A percentile compares a stretch with the other conserved stretches of the same genome.
phyloP scores from a whole-genome alignment of 2,888 invertebrate genomes.

The Eristalis arbustorum region DNA sequence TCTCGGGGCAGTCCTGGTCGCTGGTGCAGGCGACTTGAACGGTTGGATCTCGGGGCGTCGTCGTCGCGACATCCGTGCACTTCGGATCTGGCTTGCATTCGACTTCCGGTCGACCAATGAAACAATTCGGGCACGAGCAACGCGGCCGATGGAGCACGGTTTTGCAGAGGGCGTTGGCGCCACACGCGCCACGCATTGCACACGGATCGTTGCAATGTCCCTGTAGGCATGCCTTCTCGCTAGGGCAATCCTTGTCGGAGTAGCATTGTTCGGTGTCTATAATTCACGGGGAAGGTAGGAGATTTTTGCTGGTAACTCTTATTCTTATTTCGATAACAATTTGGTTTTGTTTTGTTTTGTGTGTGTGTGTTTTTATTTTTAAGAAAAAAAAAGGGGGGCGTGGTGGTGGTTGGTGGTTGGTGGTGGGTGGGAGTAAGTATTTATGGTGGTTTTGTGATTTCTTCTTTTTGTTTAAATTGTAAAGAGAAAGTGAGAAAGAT shows the following conservation, averaged over 20 bases:
- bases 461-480: constrained; percentile 29
- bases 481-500: constrained; percentile 39
- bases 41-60: constrained; percentile 82
- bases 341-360: constrained; percentile 44
- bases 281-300: constrained; percentile 72
- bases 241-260: constrained; percentile 94
- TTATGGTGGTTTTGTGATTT: constrained; percentile 18
- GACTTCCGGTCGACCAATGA: constrained; percentile 90
- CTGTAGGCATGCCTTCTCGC: constrained; percentile 95
- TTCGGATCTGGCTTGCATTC: constrained; percentile 90
- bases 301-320: constrained; percentile 67
- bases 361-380: not conserved
- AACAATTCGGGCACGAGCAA: constrained; percentile 93
- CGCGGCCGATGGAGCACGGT: constrained; percentile 91
- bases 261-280: constrained; percentile 90
- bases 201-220: constrained; percentile 95
- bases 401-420: constrained; percentile 52
- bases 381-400: constrained; percentile 19
- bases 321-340: constrained; percentile 66
- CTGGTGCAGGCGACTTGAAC: constrained; percentile 84
- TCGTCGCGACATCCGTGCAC: constrained; percentile 84
- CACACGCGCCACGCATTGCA: constrained; percentile 92
- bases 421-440: constrained; percentile 41
- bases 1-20: constrained; percentile 87
- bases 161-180: constrained; percentile 93